These are phyloP conservation scores for Drosophila algonquin DNA, from an alignment of 2,888 invertebrate genomes.

Conservation along the genomic window DNA sequence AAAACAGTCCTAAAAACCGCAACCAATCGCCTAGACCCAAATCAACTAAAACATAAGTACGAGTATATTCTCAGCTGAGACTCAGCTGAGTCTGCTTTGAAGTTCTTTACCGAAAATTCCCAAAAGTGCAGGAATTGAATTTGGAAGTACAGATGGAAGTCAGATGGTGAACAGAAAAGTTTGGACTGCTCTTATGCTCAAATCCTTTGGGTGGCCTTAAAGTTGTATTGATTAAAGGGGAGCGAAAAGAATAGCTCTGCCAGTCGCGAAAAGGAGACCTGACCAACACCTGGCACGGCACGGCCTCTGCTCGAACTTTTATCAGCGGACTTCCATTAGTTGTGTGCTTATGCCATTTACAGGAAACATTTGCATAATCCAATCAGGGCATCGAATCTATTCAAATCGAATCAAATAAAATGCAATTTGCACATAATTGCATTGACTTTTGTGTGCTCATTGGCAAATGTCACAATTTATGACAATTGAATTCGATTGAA, in stretches of 20 bases:
- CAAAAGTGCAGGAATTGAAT: slow-evolving; percentile 54
- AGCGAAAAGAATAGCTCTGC: slow-evolving; percentile 8
- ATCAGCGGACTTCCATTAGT: slow-evolving; percentile 43
- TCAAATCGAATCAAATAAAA: slow-evolving; percentile 62
- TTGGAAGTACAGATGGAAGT: slow-evolving; percentile 36
- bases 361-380: slow-evolving; percentile 56
- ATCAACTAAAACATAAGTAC: slow-evolving; percentile 12
- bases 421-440: slow-evolving; percentile 71
- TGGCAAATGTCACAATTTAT: slow-evolving; percentile 56
- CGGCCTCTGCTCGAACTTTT: slow-evolving; percentile 2
- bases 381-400: slow-evolving; percentile 41
- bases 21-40: slow-evolving; percentile 7
- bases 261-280: background rate
- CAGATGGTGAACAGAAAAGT: slow-evolving; percentile 5
- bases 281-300: slow-evolving; percentile 11
- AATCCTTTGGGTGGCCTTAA: slow-evolving; percentile 35
- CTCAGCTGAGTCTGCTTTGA: slow-evolving; percentile 22
- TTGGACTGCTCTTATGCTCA: slow-evolving; percentile 8
- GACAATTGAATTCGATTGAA: slow-evolving; percentile 62
- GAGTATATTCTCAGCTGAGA: background rate
- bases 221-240: slow-evolving; percentile 43
- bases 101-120: slow-evolving; percentile 29
- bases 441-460: slow-evolving; percentile 45
- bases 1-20: slow-evolving; percentile 19
- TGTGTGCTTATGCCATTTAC: slow-evolving; percentile 33